Evolutionary conservation across 30 jellyfish, hydroid and myxozoan species (phyloP).

Genomic region (Chrysaora quinquecirrha): DNA sequence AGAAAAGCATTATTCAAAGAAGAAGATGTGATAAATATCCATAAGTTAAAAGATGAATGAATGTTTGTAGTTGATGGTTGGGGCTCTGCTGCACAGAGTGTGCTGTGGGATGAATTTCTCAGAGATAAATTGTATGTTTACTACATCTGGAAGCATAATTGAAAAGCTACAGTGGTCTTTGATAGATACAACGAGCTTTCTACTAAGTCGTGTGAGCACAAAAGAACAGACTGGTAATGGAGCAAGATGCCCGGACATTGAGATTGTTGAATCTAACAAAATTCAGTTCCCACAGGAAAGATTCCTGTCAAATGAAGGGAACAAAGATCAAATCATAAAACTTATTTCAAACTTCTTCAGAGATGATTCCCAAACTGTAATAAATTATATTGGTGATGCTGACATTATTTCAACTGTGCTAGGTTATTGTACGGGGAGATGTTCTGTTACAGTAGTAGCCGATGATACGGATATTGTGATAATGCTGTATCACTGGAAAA

Average conservation of each 20-base stretch:
- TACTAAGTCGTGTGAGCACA: conserved; percentile 38
- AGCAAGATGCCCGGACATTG: conserved; percentile 50
- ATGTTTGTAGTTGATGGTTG: conserved; percentile 56
- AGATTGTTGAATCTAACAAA: conserved; percentile 19
- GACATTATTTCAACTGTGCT: conserved; percentile 46
- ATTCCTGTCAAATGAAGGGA: conserved; percentile 29
- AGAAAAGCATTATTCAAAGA: neutral
- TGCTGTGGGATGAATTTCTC: conserved; percentile 38
- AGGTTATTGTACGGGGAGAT: conserved; percentile 15
- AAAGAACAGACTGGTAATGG: conserved; percentile 14
- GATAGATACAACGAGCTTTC: conserved; percentile 40
- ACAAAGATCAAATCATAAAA: conserved; percentile 15
- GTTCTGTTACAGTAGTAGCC: conserved; percentile 17
- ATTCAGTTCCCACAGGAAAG: conserved; percentile 14
- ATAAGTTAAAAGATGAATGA: neutral
- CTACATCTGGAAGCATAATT: conserved; percentile 18
- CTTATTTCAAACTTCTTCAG: conserved; percentile 3
- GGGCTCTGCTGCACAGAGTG: conserved; percentile 57
- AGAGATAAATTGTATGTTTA: conserved; percentile 21
- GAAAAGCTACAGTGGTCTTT: conserved; percentile 25
- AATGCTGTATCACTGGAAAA: conserved; percentile 43
- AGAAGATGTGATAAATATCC: neutral
- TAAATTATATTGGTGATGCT: conserved; percentile 48
- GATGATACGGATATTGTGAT: conserved; percentile 43
- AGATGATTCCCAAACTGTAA: conserved; percentile 19